Evolutionary conservation across 2,888 invertebrate genomes (phyloP), one percentile per base, ranked within the genome.

Genomic region (Chorisops tibialis): DNA sequence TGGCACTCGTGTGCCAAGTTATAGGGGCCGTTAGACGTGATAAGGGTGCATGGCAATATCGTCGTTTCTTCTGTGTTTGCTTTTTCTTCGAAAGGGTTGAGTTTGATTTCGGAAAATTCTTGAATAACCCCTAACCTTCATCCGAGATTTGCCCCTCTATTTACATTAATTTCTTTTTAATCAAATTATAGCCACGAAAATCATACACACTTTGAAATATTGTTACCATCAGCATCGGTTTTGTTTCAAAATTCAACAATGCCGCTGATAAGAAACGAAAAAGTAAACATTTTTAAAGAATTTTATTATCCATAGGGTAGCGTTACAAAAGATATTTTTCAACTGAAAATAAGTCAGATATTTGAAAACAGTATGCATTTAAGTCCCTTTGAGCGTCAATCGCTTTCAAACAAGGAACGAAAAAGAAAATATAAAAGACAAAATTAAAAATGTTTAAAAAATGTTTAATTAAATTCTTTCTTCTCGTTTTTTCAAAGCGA

Each of bases 401-500:
- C n/a, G n/a, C 30, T 9, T 30, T 30, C 5, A 1, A 7, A 30
- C 30, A n/a, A n/a, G n/a, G n/a, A n/a, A n/a, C n/a, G n/a, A n/a
- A 30, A 1, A 30, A 30, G 9, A 9, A 30, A 30, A 30, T 9
- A 30, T 30, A 37, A 38, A 38, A 38, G 38, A 52, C 37, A 38
- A 52, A 52, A 52, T 39, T 52, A 6, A 50, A 14, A 52, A 52
- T 38, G 52, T 52, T 52, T n/a, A n/a, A 19, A 52, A 38, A 21
- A 2, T 37, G 18, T 50, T 52, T 52, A 52, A 52, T 52, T 52
- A 52, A 52, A 52, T 52, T 52, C 38, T 12, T 39, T 21, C 21
- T n/a, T n/a, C n/a, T n/a, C n/a, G n/a, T n/a, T 37, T 52, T 50
- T 50, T 35, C 37, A 1, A 18, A 14, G 9, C 30, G 16, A 1